Evolutionary conservation across 2,113 vertebrate species (phyloP), one percentile per base, ranked within the genome.

Genomic region (Crotalus horridus): DNA sequence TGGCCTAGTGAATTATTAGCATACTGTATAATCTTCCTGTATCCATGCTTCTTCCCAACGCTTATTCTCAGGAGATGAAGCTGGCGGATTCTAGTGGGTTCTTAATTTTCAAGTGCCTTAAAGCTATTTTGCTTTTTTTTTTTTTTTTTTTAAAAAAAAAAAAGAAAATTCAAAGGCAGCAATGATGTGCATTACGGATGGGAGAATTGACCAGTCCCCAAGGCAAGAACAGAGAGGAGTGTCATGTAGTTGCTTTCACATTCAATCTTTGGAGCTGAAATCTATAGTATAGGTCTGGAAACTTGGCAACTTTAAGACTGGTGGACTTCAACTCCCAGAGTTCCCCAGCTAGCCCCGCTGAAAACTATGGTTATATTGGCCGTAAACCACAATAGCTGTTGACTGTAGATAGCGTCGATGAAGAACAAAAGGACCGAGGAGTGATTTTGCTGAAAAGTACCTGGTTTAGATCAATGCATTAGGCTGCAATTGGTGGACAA

Each of bases 1-100:
- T 93, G 97, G 92, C 39, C 92, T 97, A 96, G 96, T 96, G 92
- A 95, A 96, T 94, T 96, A 97, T 95, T 95, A 96, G 93, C 29
- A 91, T 91, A 51, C 13, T 85, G 48, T 93, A 96, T 96, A 97
- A 97, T 96, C 93, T 93, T 87, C 17, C 64, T 94, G 17, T 6
- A 95, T 95, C 87, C 95, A 94, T 94, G 96, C 0, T 0, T 89
- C 51, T 13, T 51, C 59, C 58, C 92, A 12, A 58, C 43, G 81
- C 74, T 64, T 94, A 93, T 64, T 92, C 89, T 92, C 90, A 93
- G 23, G 94, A 95, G 93, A 95, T 89, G 95, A 93, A 88, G 21
- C 89, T 0, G 0, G 24, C 91, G 89, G 59, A 96, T 93, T 95
- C 33, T 0, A 94, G 93, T 24, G 3, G 90, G 17, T n/a, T 94